These are phyloP conservation scores for Thrips palmi DNA, from an alignment of 1,140 invertebrate genomes.

Conservation along the genomic window DNA sequence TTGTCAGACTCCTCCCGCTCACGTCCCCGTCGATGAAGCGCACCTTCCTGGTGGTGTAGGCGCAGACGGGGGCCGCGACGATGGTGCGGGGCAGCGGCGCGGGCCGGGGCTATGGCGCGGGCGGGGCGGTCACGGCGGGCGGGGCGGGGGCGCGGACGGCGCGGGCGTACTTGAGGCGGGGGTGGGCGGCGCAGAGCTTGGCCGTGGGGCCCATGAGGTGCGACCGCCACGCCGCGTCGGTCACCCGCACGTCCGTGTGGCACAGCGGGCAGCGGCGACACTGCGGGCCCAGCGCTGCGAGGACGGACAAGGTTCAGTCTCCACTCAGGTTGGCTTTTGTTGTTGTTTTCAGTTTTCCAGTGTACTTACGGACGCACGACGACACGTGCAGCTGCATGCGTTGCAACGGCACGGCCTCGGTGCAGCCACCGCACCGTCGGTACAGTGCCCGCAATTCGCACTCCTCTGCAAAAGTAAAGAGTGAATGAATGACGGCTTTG, in stretches of 20 bases:
- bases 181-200: conserved; percentile 32
- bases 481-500: conserved; percentile 4
- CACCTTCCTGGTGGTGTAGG: no score
- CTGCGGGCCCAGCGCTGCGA: conserved; percentile 11
- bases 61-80: no score
- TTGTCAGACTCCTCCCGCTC: no score
- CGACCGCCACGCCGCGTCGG: conserved; percentile 42
- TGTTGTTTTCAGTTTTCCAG: background rate
- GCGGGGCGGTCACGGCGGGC: no score
- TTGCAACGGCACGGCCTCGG: conserved; percentile 39
- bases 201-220: conserved; percentile 36
- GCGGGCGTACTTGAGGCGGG: no score
- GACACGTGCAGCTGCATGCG: conserved; percentile 37
- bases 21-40: no score
- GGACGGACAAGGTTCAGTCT: conserved; percentile 13
- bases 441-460: conserved; percentile 46
- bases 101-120: no score
- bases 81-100: no score
- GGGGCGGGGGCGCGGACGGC: no score
- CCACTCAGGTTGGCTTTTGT: background rate
- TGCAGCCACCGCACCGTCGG: conserved; percentile 43
- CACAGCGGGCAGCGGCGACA: conserved; percentile 54
- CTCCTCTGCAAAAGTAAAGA: conserved; percentile 29
- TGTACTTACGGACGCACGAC: conserved; percentile 11
- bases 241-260: conserved; percentile 36